phyloP scores from a whole-genome alignment of 2,113 vertebrate genomes.

The Aphelocoma coerulescens region DNA sequence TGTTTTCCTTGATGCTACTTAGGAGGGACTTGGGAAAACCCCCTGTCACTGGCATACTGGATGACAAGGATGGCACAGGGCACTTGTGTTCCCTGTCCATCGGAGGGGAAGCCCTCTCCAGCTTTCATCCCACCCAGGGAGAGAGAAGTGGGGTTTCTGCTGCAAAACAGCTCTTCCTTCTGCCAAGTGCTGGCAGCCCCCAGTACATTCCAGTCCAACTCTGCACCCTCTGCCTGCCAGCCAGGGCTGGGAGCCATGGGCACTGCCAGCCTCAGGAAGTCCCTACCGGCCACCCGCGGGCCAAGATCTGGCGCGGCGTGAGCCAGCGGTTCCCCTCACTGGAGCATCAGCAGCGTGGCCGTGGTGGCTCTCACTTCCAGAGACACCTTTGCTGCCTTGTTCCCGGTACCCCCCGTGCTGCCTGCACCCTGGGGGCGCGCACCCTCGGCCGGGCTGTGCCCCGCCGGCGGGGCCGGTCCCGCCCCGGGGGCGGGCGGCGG shows the following conservation, averaged over 20 bases:
- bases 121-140: not conserved
- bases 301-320: not conserved
- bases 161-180: not conserved
- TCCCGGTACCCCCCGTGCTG: accelerated
- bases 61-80: not conserved
- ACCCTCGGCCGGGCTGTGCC: not conserved
- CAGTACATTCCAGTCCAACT: not conserved
- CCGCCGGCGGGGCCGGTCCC: not conserved
- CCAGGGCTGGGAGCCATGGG: not conserved
- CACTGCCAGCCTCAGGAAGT: not conserved
- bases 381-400: accelerated
- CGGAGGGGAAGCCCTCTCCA: not conserved
- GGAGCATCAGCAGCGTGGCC: not conserved
- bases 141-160: not conserved
- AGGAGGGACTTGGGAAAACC: not conserved
- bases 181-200: constrained; percentile 24
- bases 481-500: not conserved
- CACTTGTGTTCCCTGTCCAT: not conserved
- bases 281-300: not conserved
- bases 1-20: not conserved
- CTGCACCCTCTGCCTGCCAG: not conserved
- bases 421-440: not conserved
- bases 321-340: accelerated
- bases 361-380: not conserved
- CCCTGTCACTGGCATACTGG: not conserved